Conservation (phyloP, 2,888 invertebrate genomes). For the Metallyticus violacea region DNA sequence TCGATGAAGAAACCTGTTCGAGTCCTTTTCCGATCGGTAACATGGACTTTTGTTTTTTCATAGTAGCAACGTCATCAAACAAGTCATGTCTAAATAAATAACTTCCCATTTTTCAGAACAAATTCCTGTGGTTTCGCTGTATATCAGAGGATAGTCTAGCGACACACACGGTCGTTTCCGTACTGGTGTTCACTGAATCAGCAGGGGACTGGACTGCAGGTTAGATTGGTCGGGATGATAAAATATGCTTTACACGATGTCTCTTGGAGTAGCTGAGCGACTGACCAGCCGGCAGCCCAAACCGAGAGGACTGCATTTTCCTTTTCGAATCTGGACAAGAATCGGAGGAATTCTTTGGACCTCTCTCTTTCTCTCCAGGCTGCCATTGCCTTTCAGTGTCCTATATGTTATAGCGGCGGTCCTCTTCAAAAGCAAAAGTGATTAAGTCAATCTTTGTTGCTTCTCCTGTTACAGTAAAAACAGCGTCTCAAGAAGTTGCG, state of each 20-base stretch:
- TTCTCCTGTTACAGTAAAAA: background rate
- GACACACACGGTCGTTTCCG: background rate
- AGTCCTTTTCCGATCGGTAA: background rate
- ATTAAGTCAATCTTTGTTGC: background rate
- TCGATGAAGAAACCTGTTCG: background rate
- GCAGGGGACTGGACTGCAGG: constrained; percentile 1
- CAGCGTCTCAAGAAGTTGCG: background rate
- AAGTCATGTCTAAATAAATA: background rate
- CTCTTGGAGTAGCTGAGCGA: background rate
- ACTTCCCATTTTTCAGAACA: background rate
- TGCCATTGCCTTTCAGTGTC: background rate
- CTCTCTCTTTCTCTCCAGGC: background rate
- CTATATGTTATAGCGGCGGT: background rate
- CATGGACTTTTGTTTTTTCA: background rate
- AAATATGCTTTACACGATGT: constrained; percentile 15
- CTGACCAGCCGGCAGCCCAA: background rate
- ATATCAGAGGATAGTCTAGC: background rate
- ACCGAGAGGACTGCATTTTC: background rate
- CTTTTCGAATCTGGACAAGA: constrained; percentile 6
- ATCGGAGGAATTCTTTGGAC: background rate
- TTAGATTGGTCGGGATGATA: constrained; percentile 10
- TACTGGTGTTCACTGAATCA: background rate
- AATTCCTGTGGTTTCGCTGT: background rate
- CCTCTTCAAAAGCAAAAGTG: constrained; percentile 6
- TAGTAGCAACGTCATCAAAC: background rate